Base-by-base conservation (phyloP, 92 coral and sea anemone genomes). In the Paramuricea clavata region DNA sequence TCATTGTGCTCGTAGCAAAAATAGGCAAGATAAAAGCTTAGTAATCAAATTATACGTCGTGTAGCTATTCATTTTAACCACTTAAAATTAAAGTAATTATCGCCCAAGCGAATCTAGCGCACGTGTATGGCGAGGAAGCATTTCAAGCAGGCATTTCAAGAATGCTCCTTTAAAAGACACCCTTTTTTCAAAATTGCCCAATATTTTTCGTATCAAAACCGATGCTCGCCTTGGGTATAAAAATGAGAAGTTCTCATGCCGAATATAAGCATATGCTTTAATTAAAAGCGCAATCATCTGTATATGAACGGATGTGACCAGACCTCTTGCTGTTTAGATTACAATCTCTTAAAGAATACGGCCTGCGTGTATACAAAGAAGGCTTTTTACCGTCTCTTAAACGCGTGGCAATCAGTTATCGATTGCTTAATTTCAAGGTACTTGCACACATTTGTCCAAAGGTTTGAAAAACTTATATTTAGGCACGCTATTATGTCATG, bases 331-430 rank as follows among this genome's bases (percentile, higher is more conserved):
- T 65, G 72, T 65, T 26, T 65, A 19, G 72, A 65, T 65, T 21
- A 65, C 39, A 65, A 65, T 65, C 72, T 11, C 36, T 13, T 6
- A 65, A 65, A 65, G 72, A 65, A 65, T 54, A 65, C 72, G 36
- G 72, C 72, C 39, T 65, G 72, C 22, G 72, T 31, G 36, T 27
- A 31, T 31, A 26, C 12, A 62, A 33, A 65, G 72, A 65, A 65
- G 6, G 22, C 31, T 31, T 31, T 65, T 30, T 65, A 30, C 4
- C 41, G 73, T 36, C 78, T 41, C 17, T 16, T 4, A 35, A 41
- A 72, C 78, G 78, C 78, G 78, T 72, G 78, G 78, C 78, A 44
- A 72, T 39, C 78, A 19, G 72, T 65, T 28, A 65, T 65, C 39
- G 35, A 31, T 28, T 54, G 22, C 27, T 65, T 65, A 13, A 65